Evolutionary conservation across 2,113 vertebrate genomes (phyloP).

Genomic region (Tinamus guttatus): DNA sequence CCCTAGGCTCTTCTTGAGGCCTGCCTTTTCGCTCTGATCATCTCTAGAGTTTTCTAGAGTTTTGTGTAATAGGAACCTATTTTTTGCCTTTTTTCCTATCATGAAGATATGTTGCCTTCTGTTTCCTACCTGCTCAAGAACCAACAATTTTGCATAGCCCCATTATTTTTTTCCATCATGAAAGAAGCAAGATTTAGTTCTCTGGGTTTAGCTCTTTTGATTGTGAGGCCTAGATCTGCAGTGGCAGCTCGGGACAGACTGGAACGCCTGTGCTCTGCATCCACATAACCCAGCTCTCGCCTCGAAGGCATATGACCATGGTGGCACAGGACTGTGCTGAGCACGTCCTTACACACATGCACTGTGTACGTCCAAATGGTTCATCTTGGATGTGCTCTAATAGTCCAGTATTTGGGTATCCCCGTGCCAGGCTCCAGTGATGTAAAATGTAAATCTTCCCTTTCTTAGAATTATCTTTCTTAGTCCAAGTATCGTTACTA

Average conservation of each 20-base stretch:
- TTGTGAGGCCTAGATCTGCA: background rate
- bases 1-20: background rate
- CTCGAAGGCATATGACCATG: accelerated
- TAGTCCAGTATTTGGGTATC: background rate
- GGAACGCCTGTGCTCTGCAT: background rate
- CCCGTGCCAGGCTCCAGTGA: background rate
- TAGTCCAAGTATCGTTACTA: background rate
- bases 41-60: background rate
- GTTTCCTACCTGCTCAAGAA: background rate
- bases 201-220: background rate
- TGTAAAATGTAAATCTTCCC: background rate
- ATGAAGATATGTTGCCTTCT: background rate
- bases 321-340: accelerated
- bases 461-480: background rate
- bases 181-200: background rate
- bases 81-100: background rate
- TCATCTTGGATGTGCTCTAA: background rate
- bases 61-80: background rate
- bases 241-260: accelerated
- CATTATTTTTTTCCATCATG: background rate
- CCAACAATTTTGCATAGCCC: background rate
- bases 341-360: accelerated
- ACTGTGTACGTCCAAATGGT: background rate
- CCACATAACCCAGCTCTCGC: background rate
- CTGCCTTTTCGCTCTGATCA: background rate